These are phyloP conservation scores for Threskiornis aethiopicus DNA, from an alignment of 2,797 vertebrate genomes.

Conservation along the genomic window DNA sequence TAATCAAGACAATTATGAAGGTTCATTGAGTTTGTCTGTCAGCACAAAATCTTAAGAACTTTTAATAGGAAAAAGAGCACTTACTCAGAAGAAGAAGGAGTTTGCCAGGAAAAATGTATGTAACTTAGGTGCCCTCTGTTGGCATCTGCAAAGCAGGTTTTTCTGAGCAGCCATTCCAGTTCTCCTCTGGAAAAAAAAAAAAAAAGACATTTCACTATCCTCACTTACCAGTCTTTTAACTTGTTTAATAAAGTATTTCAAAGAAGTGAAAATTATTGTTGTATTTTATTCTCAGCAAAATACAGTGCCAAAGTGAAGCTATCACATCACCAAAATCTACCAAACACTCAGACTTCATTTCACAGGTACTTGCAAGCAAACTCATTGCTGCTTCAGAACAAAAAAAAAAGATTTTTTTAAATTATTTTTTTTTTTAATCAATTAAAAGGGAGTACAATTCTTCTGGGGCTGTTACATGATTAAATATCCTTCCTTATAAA, in stretches of 20 bases:
- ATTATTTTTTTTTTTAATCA: background rate
- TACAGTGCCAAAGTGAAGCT: background rate
- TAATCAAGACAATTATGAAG: background rate
- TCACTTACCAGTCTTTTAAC: background rate
- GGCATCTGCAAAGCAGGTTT: background rate
- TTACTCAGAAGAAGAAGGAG: background rate
- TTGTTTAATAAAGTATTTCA: background rate
- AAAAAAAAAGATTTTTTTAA: background rate
- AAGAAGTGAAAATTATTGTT: background rate
- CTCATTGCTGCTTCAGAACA: background rate
- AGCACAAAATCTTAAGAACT: background rate
- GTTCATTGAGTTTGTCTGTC: background rate
- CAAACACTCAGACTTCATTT: background rate
- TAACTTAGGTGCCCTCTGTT: slow-evolving; percentile 27
- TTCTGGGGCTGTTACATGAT: background rate
- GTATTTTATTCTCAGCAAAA: background rate
- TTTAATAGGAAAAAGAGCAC: background rate
- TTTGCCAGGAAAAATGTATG: background rate
- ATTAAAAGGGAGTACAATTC: background rate
- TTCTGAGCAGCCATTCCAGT: background rate
- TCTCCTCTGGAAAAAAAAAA: background rate
- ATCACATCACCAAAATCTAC: background rate
- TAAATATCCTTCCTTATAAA: background rate
- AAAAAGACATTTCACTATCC: background rate
- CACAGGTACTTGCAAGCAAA: background rate